Base-by-base conservation (phyloP, 1,140 invertebrate genomes). In the Lethrus apterus region DNA sequence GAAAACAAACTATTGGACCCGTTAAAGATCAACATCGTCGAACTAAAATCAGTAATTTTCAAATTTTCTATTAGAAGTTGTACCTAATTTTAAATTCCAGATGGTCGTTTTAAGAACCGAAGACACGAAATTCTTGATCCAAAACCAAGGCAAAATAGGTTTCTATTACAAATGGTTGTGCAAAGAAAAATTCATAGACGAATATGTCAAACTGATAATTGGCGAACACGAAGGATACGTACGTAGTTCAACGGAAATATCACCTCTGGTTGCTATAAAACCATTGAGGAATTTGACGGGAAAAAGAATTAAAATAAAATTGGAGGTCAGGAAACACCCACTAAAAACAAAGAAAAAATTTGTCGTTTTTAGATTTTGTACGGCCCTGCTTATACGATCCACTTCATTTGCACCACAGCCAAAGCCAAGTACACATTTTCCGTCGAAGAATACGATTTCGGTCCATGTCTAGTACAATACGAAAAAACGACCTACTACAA, bases 401-500 rank as follows among this genome's bases (percentile, higher is more conserved):
- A 60, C 17, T 30, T 72, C 0, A 65, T 56, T 40, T 63, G 61
- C 8, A 48, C 34, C 2, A 60, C 57, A 0, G 59, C 48, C 23
- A 56, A 52, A 32, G 36, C 61, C 0, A 42, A 49, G 2, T 36
- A 65, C 18, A 57, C 62, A 17, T 70, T 73, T 38, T 71, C 62
- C 23, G 69, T 70, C 43, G 42, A 29, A 14, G 46, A 54, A 17
- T 64, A 67, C 33, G 53, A 73, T 49, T 73, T 72, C 58, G 71
- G 71, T 2, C 49, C 59, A 10, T 70, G 68, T 45, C 62, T 72
- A 31, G 48, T 70, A 17, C 62, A 67, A 52, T 41, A 58, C n/a
- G 38, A 48, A 11, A 44, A 52, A 4, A 51, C 50, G 3, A 20
- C 44, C 5, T 51, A 52, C 13, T 64, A 71, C 47, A 46, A 49